Percentiles rank a stretch among this genome's conserved stretches.
phyloP scores from a whole-genome alignment of 2,797 vertebrate genomes.

The Synanceia verrucosa region DNA sequence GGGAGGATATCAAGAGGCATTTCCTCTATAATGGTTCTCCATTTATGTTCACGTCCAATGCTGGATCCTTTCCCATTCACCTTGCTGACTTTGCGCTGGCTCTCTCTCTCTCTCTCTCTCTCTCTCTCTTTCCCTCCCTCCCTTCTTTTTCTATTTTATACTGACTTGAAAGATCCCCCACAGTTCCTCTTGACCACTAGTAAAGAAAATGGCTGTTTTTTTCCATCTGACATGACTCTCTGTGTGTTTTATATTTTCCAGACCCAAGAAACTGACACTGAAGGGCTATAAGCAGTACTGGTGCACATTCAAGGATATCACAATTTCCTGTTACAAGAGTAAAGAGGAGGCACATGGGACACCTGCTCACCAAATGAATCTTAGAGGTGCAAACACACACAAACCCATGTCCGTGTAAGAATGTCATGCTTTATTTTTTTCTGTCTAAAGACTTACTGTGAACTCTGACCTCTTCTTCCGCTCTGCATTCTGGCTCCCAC shows the following conservation, averaged over 20 bases:
- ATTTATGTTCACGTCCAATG: constrained; percentile 40
- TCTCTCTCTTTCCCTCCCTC: too few relatives aligned
- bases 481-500: constrained; percentile 29
- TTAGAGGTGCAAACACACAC: constrained; percentile 85
- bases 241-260: constrained; percentile 65
- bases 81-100: constrained; percentile 52
- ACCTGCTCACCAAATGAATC: constrained; percentile 96
- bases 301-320: constrained; percentile 99
- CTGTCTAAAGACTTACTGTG: constrained; percentile 20
- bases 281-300: constrained; percentile 99
- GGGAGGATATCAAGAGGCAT: constrained; percentile 44
- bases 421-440: constrained; percentile 12
- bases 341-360: constrained; percentile 95
- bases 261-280: constrained; percentile 98
- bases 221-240: constrained; percentile 33
- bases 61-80: constrained; percentile 44
- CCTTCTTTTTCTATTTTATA: too few relatives aligned
- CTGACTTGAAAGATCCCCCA: too few relatives aligned
- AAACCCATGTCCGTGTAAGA: constrained; percentile 4
- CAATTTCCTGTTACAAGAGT: constrained; percentile 98
- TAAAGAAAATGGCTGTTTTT: constrained; percentile 34
- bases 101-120: background rate
- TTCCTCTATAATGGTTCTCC: constrained; percentile 60
- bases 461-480: constrained; percentile 47
- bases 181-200: constrained; percentile 25